Conservation (phyloP, 1,140 invertebrate species). For the Drosophila jambulina region DNA sequence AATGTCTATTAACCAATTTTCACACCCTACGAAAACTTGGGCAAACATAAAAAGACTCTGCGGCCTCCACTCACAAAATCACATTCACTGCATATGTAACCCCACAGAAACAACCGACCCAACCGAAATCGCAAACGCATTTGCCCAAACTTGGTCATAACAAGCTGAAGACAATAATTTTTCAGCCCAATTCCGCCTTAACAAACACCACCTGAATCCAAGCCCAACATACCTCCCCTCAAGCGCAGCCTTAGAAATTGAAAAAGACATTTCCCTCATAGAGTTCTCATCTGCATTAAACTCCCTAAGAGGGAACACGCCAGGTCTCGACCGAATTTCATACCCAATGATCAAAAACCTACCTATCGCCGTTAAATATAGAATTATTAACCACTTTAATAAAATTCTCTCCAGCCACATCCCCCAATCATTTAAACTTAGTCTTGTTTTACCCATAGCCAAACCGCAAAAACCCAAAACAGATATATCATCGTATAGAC, state of each 20-base stretch:
- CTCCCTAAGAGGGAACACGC: not conserved
- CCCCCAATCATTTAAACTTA: too few species aligned
- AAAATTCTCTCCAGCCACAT: not conserved
- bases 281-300: not conserved
- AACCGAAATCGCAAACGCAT: not conserved
- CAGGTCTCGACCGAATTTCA: not conserved
- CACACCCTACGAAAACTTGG: not conserved
- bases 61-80: not conserved
- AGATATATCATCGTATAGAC: too few species aligned
- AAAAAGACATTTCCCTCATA: not conserved
- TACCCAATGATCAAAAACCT: not conserved
- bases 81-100: not conserved
- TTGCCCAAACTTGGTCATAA: not conserved
- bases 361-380: not conserved
- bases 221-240: not conserved
- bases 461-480: too few species aligned
- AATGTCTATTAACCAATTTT: too few species aligned
- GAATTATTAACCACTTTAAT: too few species aligned
- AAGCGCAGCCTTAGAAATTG: not conserved
- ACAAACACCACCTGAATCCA: not conserved
- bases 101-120: too few species aligned
- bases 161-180: not conserved
- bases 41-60: not conserved
- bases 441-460: too few species aligned
- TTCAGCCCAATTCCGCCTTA: not conserved